These are phyloP conservation scores for Lamprologus tigripictilis DNA, from an alignment of 2,113 vertebrate genomes.

Conservation along the genomic window DNA sequence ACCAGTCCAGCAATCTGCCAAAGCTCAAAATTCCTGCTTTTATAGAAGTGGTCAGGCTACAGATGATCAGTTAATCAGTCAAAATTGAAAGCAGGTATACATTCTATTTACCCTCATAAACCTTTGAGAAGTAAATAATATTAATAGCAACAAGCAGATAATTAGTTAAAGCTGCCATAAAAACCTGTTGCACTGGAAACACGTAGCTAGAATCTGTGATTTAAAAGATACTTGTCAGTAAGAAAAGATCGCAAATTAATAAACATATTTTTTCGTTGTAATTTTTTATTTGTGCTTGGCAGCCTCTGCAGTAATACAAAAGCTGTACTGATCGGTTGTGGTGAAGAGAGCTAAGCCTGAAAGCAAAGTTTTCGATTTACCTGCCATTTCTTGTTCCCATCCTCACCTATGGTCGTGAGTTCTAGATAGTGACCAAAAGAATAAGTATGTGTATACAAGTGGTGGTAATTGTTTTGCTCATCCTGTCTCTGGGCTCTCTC, in stretches of 20 bases:
- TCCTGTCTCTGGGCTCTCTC: background rate
- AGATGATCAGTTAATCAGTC: background rate
- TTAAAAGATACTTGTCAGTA: background rate
- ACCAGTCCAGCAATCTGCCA: rapidly evolving
- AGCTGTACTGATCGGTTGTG: background rate
- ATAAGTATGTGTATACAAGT: background rate
- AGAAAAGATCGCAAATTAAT: background rate
- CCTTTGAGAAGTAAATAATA: background rate
- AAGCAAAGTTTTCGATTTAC: rapidly evolving
- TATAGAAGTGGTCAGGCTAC: background rate
- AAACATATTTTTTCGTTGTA: rapidly evolving
- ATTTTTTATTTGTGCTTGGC: background rate
- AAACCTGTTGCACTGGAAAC: background rate
- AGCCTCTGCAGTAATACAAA: background rate
- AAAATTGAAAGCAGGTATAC: background rate
- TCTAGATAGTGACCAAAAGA: background rate
- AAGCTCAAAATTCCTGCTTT: background rate
- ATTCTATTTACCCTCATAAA: background rate
- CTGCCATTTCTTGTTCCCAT: rapidly evolving
- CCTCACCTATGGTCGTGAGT: rapidly evolving
- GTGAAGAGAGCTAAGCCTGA: background rate
- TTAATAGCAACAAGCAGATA: background rate
- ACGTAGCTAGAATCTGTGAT: background rate
- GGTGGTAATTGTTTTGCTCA: rapidly evolving
- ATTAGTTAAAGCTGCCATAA: background rate